Evolutionary conservation across 2,113 vertebrate genomes (phyloP).

Genomic region (Phainopepla nitens): DNA sequence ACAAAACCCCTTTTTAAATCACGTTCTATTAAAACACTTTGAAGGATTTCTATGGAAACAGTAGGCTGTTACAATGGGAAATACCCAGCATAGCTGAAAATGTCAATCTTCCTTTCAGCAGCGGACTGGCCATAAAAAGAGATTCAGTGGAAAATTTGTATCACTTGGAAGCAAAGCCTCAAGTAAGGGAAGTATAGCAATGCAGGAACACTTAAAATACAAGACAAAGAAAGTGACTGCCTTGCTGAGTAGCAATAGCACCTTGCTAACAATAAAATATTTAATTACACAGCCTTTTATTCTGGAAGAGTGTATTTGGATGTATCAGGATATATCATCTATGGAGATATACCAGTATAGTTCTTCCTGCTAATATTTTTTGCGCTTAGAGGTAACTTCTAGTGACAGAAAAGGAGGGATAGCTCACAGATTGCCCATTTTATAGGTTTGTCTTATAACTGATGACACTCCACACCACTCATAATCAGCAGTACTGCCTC

Average conservation of each 20-base stretch:
- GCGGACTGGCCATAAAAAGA: slow-evolving; percentile 5
- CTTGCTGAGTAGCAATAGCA: neutral
- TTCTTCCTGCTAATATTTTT: neutral
- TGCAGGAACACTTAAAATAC: neutral
- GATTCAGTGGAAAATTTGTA: neutral
- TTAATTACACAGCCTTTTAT: neutral
- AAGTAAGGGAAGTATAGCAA: neutral
- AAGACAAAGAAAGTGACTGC: neutral
- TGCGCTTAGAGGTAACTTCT: neutral
- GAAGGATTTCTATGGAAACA: slow-evolving; percentile 62
- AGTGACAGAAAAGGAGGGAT: neutral
- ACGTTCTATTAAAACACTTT: neutral
- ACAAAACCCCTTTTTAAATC: slow-evolving; percentile 42
- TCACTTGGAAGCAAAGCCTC: neutral
- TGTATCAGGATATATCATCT: neutral
- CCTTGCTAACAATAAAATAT: neutral
- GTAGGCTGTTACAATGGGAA: slow-evolving; percentile 47
- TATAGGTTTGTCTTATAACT: neutral
- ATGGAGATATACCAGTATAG: neutral
- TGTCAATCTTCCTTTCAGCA: slow-evolving; percentile 18
- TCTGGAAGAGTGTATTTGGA: neutral
- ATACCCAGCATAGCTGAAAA: slow-evolving; percentile 28
- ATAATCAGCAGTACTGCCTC: neutral
- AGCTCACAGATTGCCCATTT: neutral
- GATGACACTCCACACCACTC: neutral